These are phyloP conservation scores for Sorex araneus DNA, from an alignment of 2,113 vertebrate species.

Conservation along the genomic window DNA sequence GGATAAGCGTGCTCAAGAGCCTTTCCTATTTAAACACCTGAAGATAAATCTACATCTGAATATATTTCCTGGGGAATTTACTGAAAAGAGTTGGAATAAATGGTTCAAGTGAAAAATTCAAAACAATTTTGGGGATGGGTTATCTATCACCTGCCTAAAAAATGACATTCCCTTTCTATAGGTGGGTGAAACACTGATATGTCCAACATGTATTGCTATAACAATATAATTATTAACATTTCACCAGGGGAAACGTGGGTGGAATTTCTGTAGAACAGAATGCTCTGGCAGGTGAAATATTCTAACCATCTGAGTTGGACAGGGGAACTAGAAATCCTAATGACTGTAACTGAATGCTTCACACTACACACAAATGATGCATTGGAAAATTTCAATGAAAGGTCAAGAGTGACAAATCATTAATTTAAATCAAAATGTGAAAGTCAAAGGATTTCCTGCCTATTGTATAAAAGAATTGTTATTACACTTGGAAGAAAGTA, in stretches of 20 bases:
- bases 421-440: slow-evolving; percentile 59
- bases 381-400: slow-evolving; percentile 67
- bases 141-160: not conserved
- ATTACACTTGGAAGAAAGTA: slow-evolving; percentile 23
- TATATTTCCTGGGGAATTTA: not conserved
- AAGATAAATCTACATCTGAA: not conserved
- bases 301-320: slow-evolving; percentile 55
- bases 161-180: too few relatives aligned
- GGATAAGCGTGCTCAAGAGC: not conserved
- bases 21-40: not conserved
- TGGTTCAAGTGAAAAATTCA: not conserved
- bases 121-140: not conserved
- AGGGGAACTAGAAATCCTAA: slow-evolving; percentile 46
- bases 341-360: slow-evolving; percentile 12
- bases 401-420: slow-evolving; percentile 72
- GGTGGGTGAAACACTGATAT: not conserved
- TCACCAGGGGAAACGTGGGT: not conserved
- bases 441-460: slow-evolving; percentile 38
- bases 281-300: slow-evolving; percentile 22
- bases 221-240: slow-evolving; percentile 40
- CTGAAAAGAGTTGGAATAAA: not conserved
- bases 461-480: slow-evolving; percentile 32
- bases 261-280: slow-evolving; percentile 53
- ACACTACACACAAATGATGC: slow-evolving; percentile 70
- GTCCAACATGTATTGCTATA: not conserved